Conservation (phyloP, 2,797 vertebrate species). For the Pelobates cultripes region DNA sequence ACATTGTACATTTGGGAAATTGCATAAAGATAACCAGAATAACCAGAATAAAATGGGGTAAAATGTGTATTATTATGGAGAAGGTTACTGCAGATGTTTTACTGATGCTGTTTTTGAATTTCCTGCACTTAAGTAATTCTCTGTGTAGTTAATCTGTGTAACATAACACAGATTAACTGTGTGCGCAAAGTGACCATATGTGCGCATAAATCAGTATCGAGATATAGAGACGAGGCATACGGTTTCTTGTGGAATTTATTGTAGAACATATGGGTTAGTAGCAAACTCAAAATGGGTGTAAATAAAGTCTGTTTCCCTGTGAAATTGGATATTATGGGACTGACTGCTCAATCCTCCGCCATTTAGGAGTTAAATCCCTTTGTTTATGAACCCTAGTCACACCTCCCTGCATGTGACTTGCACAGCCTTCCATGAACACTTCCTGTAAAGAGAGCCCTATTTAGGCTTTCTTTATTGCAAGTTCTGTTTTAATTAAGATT, state of each 20-base stretch:
- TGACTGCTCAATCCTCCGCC: too few species aligned
- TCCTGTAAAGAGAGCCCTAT: too few species aligned
- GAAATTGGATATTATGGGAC: background rate
- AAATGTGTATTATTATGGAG: constrained; percentile 23
- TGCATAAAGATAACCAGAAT: constrained; percentile 13
- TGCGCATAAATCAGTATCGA: constrained; percentile 32
- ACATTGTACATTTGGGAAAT: constrained; percentile 23
- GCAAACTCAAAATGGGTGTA: constrained; percentile 15
- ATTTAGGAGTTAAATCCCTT: too few species aligned
- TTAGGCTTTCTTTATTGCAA: too few species aligned
- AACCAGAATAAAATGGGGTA: constrained; percentile 24
- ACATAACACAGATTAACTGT: too few species aligned
- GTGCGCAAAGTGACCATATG: constrained; percentile 37
- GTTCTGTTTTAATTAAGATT: too few species aligned
- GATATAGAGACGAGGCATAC: constrained; percentile 8
- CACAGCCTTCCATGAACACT: too few species aligned
- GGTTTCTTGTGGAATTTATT: constrained; percentile 28
- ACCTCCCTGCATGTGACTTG: too few species aligned
- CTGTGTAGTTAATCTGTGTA: constrained; percentile 10
- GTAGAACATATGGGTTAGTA: constrained; percentile 27
- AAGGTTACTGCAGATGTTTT: constrained; percentile 7
- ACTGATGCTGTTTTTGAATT: constrained; percentile 12
- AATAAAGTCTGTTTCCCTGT: background rate
- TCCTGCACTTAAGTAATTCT: constrained; percentile 23
- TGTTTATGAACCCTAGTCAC: too few species aligned